These are phyloP conservation scores for Gnathonemus longibarbis DNA, from an alignment of 2,113 vertebrate genomes.

Conservation along the genomic window DNA sequence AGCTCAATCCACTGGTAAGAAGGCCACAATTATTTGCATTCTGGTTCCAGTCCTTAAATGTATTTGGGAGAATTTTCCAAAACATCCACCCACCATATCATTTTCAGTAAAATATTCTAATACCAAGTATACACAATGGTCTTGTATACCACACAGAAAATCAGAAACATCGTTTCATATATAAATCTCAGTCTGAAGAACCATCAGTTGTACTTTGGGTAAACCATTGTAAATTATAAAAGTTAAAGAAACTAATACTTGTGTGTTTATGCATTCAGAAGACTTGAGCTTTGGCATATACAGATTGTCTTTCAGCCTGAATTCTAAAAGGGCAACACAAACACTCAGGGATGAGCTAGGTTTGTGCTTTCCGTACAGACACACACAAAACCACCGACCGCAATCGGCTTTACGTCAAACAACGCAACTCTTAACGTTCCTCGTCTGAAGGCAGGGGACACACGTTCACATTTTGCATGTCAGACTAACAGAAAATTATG, in stretches of 20 bases:
- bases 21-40: neutral
- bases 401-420: neutral
- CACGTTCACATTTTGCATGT: neutral
- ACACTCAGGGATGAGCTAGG: neutral
- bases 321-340: neutral
- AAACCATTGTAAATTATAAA: slow-evolving; percentile 1
- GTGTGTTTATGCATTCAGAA: neutral
- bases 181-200: neutral
- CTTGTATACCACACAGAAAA: neutral
- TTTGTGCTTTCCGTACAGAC: neutral
- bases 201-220: neutral
- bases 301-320: slow-evolving; percentile 30
- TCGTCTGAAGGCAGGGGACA: slow-evolving; percentile 5
- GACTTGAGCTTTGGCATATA: slow-evolving; percentile 28
- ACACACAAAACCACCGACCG: neutral
- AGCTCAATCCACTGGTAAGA: neutral
- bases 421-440: neutral
- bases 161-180: neutral
- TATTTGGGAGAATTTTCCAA: neutral
- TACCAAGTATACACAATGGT: neutral
- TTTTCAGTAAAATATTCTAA: neutral
- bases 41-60: neutral
- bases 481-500: neutral
- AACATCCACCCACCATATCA: neutral
- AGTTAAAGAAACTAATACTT: neutral